Base-by-base conservation (phyloP, 1,140 invertebrate genomes). In the Anagrus nilaparvatae region DNA sequence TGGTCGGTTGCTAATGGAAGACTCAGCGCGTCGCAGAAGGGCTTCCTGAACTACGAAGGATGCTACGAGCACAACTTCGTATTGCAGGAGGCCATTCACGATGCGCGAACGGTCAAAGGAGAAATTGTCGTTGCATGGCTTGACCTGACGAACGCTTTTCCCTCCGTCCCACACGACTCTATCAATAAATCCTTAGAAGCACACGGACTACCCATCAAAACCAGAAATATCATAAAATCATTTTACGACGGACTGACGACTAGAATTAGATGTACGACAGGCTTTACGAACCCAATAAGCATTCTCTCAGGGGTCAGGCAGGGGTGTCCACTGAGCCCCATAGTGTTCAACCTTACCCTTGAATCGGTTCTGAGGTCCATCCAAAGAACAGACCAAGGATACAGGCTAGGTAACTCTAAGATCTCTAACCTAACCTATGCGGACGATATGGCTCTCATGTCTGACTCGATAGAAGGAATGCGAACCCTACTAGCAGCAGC, bases 61-160 rank as follows among this genome's bases (percentile, higher is more conserved):
- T n/a, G n/a, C n/a, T n/a, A n/a, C n/a, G n/a, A n/a, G n/a, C n/a
- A n/a, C n/a, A n/a, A n/a, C 34, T 63, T 50, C 41, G 44, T 59
- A 18, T 34, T 63, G 1, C 47, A 59, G 27, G 23, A 49, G 5
- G 14, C 40, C 28, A 32, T 63, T 24, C 24, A 52, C 7, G 5
- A 47, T 14, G 52, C 43, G 1, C 40, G 43, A 12, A 23, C 36
- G 20, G 3, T 19, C 8, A 43, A 40, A 3, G 43, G 21, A 9
- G 35, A 48, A 4, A 9, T 53, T 8, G 52, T 56, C 12, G 40
- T 65, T 1, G 48, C 59, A 6, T 57, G 57, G 50, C 20, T 65
- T 25, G 56, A 63, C 36, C 37, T 56, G 2, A 21, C 50, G 2
- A 58, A 62, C 33, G 57, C 56, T 0, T 60, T 63, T 45, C 51